A percentile compares a stretch with the other conserved stretches of the same genome.
phyloP scores from a whole-genome alignment of 2,113 vertebrate species.

The Cygnus atratus region DNA sequence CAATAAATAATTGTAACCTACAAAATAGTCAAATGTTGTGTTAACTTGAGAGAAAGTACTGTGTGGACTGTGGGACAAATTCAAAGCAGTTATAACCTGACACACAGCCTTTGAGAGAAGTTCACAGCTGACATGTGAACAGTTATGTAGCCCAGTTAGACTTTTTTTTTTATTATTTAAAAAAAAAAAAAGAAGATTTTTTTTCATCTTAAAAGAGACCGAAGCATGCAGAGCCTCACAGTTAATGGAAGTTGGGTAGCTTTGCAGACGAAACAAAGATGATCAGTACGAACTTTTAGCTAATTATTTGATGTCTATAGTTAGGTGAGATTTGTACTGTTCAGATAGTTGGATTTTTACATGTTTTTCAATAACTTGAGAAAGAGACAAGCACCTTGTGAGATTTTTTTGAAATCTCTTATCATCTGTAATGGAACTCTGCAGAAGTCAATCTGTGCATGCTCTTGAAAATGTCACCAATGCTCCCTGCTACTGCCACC shows the following conservation, averaged over 20 bases:
- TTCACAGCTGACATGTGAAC: background rate
- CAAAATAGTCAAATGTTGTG: background rate
- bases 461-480: background rate
- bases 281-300: background rate
- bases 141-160: background rate
- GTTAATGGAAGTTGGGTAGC: background rate
- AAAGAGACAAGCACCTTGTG: background rate
- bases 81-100: background rate
- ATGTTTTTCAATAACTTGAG: background rate
- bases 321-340: background rate
- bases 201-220: background rate
- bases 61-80: background rate
- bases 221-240: background rate
- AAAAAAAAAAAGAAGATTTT: background rate
- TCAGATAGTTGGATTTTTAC: background rate
- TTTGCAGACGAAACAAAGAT: background rate
- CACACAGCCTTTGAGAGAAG: background rate
- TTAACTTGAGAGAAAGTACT: background rate
- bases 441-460: rapidly evolving
- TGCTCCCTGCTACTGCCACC: background rate
- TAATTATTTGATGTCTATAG: background rate
- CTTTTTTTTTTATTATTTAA: background rate
- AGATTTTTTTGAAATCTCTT: background rate
- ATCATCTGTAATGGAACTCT: background rate
- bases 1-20: background rate